Evolutionary conservation across 1,140 invertebrate genomes (phyloP).

Genomic region (Trypoxylus dichotomus): DNA sequence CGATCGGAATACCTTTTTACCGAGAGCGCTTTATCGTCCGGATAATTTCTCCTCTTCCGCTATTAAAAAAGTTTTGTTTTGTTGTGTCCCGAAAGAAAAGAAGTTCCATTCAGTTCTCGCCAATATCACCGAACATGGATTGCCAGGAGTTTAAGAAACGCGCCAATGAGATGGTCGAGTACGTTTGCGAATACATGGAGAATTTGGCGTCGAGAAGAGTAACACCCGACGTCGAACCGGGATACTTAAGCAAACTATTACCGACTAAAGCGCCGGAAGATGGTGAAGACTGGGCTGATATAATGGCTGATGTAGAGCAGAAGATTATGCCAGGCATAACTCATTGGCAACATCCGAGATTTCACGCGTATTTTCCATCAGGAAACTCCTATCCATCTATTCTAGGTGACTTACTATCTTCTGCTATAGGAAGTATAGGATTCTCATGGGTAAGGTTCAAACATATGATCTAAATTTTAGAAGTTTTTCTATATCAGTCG

Average conservation of each 20-base stretch:
- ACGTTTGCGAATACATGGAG: conserved; percentile 94
- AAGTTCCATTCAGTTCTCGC: background rate
- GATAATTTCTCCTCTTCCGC: background rate
- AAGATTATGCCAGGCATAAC: conserved; percentile 99
- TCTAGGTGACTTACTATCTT: conserved; percentile 95
- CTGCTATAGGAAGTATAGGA: conserved; percentile 95
- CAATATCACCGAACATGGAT: conserved; percentile 67
- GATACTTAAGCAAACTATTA: conserved; percentile 83
- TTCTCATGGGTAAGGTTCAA: conserved; percentile 89
- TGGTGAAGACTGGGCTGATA: conserved; percentile 87
- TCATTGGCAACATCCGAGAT: conserved; percentile 98
- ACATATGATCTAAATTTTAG: too few relatives aligned
- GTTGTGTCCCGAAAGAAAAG: background rate
- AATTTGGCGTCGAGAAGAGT: conserved; percentile 81
- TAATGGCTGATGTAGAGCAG: conserved; percentile 92
- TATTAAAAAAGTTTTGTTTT: background rate
- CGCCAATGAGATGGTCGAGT: conserved; percentile 97
- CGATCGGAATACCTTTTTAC: background rate
- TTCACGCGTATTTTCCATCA: conserved; percentile 98
- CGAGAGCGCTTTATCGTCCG: background rate
- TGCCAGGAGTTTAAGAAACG: conserved; percentile 83
- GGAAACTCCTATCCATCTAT: conserved; percentile 98
- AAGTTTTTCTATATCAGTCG: too few relatives aligned
- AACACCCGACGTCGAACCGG: conserved; percentile 87
- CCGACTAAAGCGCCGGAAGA: conserved; percentile 83